Percentiles rank a stretch among this genome's conserved stretches.
These are phyloP conservation scores for Ectropis grisescens DNA, from an alignment of 1,140 invertebrate genomes.

Conservation along the genomic window DNA sequence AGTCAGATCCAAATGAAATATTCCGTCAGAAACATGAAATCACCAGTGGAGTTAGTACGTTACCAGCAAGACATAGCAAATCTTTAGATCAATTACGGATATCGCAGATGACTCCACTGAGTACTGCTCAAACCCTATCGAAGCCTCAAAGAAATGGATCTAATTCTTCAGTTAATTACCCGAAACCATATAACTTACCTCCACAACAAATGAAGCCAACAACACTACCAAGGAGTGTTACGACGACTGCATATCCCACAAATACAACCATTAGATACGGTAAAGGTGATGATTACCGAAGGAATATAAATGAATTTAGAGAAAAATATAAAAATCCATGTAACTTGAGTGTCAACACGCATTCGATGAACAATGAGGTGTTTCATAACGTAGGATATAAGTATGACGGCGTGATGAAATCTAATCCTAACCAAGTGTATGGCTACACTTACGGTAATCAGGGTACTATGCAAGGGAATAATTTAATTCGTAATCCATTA, in stretches of 20 bases:
- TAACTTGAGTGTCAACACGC: conserved; percentile 34
- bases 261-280: conserved; percentile 49
- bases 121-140: conserved; percentile 33
- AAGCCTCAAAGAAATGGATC: conserved; percentile 48
- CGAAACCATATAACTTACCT: conserved; percentile 36
- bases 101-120: conserved; percentile 53
- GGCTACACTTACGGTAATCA: conserved; percentile 66
- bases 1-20: conserved; percentile 32
- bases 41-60: conserved; percentile 57
- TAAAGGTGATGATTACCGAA: conserved; percentile 66
- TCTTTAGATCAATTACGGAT: conserved; percentile 81
- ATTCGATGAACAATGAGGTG: conserved; percentile 52
- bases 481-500: conserved; percentile 67
- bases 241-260: conserved; percentile 54
- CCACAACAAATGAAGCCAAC: conserved; percentile 56
- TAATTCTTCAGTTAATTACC: conserved; percentile 52
- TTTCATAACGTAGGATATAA: conserved; percentile 59
- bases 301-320: conserved; percentile 73
- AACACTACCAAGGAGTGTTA: conserved; percentile 62
- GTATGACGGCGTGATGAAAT: conserved; percentile 43
- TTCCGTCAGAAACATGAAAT: conserved; percentile 51
- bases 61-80: conserved; percentile 83
- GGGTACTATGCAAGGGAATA: conserved; percentile 62
- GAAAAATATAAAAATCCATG: conserved; percentile 72
- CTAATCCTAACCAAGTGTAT: conserved; percentile 58